Conservation (phyloP, 2,888 invertebrate genomes). For the Pterostichus madidus region DNA sequence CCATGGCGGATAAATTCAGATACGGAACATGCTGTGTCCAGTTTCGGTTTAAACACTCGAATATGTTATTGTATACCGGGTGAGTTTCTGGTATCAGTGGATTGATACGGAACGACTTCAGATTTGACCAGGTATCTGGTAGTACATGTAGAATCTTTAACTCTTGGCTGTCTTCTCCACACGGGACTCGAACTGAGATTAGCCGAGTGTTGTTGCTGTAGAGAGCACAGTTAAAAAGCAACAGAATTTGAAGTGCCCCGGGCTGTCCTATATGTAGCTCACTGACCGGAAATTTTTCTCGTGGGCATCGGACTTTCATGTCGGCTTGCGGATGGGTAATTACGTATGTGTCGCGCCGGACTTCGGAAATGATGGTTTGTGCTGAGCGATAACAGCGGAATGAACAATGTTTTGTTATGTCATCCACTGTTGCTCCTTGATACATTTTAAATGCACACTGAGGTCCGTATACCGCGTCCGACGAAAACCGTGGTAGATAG, state of each 20-base stretch:
- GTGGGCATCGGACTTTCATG: too few species aligned
- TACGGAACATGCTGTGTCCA: too few species aligned
- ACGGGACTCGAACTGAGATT: neutral
- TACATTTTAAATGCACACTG: conserved; percentile 51
- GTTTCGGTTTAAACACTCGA: too few species aligned
- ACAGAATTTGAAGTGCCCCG: conserved; percentile 23
- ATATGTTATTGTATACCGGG: too few species aligned
- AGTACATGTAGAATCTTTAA: neutral
- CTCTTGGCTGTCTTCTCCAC: conserved; percentile 21
- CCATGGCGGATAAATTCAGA: too few species aligned
- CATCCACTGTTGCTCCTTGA: too few species aligned
- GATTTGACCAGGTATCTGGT: conserved; percentile 1
- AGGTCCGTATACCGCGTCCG: conserved; percentile 53
- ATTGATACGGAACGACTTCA: conserved; percentile 5
- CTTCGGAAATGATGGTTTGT: too few species aligned
- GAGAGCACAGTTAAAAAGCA: conserved; percentile 15
- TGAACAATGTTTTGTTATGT: too few species aligned
- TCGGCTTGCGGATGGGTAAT: too few species aligned
- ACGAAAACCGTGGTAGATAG: conserved; percentile 55
- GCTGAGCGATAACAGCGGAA: too few species aligned
- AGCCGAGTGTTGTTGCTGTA: neutral
- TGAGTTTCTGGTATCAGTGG: neutral
- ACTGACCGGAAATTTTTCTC: neutral
- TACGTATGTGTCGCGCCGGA: too few species aligned
- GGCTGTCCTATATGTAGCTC: conserved; percentile 32